These are phyloP conservation scores for Sciurus niger DNA, from an alignment of 2,113 vertebrate species.

Conservation along the genomic window DNA sequence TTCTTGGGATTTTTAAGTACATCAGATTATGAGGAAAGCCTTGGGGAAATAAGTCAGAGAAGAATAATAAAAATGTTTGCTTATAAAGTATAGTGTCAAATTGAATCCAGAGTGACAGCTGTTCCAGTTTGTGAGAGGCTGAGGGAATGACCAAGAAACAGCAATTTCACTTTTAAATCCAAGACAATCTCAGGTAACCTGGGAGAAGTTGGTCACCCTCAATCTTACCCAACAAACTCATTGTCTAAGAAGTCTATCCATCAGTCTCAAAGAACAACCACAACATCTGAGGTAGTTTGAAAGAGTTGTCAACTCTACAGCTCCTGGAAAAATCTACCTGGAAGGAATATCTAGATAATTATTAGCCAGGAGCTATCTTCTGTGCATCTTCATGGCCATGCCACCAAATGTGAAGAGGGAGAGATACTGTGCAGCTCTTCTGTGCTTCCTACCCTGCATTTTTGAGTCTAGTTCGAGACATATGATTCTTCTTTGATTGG, in stretches of 20 bases:
- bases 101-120: neutral
- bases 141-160: neutral
- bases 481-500: neutral
- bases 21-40: neutral
- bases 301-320: neutral
- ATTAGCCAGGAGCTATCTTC: neutral
- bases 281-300: neutral
- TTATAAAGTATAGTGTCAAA: neutral
- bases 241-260: neutral
- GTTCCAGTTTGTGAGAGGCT: neutral
- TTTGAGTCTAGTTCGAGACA: neutral
- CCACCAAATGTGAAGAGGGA: neutral
- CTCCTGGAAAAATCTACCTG: neutral
- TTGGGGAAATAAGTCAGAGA: neutral
- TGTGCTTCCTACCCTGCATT: neutral
- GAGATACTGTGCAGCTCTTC: neutral
- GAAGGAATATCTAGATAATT: neutral
- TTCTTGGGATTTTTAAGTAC: neutral
- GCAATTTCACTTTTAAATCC: conserved; percentile 41
- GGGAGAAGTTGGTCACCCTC: neutral
- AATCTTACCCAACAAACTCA: neutral
- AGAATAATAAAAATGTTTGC: neutral
- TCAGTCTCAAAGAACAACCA: neutral
- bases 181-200: neutral
- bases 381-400: neutral